A percentile compares a stretch with the other conserved stretches of the same genome.
These are phyloP conservation scores for Gasterosteus nipponicus DNA, from an alignment of 2,113 vertebrate genomes.

Conservation along the genomic window DNA sequence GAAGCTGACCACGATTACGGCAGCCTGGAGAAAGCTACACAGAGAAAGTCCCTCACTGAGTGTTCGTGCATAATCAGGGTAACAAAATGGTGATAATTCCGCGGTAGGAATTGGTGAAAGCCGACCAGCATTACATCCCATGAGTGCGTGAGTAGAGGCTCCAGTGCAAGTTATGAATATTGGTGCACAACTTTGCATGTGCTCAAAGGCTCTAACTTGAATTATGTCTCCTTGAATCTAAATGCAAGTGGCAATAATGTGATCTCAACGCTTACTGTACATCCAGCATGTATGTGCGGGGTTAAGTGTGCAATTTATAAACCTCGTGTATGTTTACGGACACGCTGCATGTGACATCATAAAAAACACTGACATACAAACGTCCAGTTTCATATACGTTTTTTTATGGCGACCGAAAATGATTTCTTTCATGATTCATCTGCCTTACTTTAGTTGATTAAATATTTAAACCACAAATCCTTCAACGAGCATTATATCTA, in stretches of 20 bases:
- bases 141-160: slow-evolving; percentile 6
- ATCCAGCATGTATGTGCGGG: not conserved
- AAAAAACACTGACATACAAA: not conserved
- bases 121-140: slow-evolving; percentile 6
- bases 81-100: slow-evolving; percentile 21
- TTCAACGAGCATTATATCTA: not conserved
- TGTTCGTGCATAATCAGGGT: slow-evolving; percentile 4
- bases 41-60: not conserved
- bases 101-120: slow-evolving; percentile 9
- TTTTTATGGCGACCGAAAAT: not conserved
- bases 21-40: slow-evolving; percentile 26
- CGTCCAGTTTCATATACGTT: not conserved
- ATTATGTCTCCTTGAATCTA: not conserved
- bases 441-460: not conserved
- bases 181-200: not conserved
- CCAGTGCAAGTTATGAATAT: not conserved
- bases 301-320: not conserved
- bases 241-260: not conserved
- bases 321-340: not conserved
- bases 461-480: not conserved
- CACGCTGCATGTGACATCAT: not conserved
- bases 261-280: no score
- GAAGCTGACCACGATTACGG: slow-evolving; percentile 44
- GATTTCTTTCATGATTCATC: not conserved
- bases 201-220: not conserved